Base-by-base conservation (phyloP, 2,888 invertebrate species). In the Spisula solida region DNA sequence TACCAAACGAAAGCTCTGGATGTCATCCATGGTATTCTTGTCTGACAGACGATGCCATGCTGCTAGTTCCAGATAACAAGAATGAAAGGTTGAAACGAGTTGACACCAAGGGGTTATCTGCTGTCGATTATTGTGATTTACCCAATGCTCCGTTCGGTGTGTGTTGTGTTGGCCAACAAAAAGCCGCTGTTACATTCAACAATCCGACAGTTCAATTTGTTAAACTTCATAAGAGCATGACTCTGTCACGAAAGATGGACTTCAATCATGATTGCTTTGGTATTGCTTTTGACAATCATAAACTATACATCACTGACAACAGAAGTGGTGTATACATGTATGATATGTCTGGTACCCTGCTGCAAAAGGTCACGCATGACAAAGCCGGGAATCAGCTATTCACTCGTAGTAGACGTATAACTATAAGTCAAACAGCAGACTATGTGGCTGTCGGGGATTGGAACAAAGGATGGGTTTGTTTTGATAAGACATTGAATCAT, bases 11-110 rank as follows among this genome's bases (percentile, higher is more conserved):
- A 66, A 41, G 6, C 1, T 12, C 0, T 0, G 5, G 4, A 1
- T 82, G 82, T n/a, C 20, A 8, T n/a, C 41, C 66, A 25, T 25
- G 25, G 5, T 66, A 78, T 5, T 20, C 56, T 5, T 84, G 79
- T 84, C 18, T 84, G 25, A 84, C 84, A 51, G 34, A 48, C 31
- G 84, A 78, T 51, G 84, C 5, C 2, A 14, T 78, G 18, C n/a
- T 84, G 31, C 78, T 84, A 12, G 29, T 84, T n/a, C 6, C 51
- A n/a, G 84, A 79, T 56, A 12, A 55, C 29, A 31, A 0, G 16
- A 78, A 79, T 78, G 78, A 31, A 14, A 78, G 55, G 16, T 10
- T 84, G 8, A 84, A 78, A 16, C 79, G 84, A n/a, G 31, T 55
- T 18, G 31, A 78, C 25, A 47, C 66, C 14, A 8, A 14, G 0